phyloP scores from a whole-genome alignment of 2,113 vertebrate genomes.

The Cinclus cinclus region DNA sequence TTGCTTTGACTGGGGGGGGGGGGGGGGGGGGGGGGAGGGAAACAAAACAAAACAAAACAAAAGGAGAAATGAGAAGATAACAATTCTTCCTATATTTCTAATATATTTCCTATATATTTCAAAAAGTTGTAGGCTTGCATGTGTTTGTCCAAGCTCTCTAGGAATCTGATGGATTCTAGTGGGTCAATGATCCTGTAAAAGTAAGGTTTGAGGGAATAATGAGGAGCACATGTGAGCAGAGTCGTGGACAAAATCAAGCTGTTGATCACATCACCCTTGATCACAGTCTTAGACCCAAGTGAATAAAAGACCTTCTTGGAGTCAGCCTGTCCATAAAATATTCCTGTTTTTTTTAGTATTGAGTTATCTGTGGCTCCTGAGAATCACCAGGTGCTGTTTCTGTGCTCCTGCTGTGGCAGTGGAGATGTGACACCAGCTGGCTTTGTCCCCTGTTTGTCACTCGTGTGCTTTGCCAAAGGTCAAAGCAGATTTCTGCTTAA shows the following conservation, averaged over 20 bases:
- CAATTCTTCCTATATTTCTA: background rate
- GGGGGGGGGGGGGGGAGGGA: no score
- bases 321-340: background rate
- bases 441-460: background rate
- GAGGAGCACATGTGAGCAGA: background rate
- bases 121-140: background rate
- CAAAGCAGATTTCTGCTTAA: background rate
- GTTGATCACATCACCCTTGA: background rate
- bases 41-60: background rate
- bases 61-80: background rate
- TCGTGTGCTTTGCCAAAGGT: background rate
- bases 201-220: background rate
- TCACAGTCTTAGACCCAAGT: background rate
- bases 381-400: background rate
- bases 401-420: background rate
- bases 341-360: background rate
- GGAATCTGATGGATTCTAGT: background rate
- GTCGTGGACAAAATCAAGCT: background rate
- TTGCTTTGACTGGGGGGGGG: background rate
- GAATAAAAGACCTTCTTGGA: background rate
- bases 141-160: background rate
- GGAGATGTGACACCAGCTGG: background rate
- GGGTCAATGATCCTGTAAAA: background rate
- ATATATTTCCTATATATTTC: no score
- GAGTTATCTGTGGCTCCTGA: background rate